Evolutionary conservation across 2,113 vertebrate genomes (phyloP).

Genomic region (Vombatus ursinus): DNA sequence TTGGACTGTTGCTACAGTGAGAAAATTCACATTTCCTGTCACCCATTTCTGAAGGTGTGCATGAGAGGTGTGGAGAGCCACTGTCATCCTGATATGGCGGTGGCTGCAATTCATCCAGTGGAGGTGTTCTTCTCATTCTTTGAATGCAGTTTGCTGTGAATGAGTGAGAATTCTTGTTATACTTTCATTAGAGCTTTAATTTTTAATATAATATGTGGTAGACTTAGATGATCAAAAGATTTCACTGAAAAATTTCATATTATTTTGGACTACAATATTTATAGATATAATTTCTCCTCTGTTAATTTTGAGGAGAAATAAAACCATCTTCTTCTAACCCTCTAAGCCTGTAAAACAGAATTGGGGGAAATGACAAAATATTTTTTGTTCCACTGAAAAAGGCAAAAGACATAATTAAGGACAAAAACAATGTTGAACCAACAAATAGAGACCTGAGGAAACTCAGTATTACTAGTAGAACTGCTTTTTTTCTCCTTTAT

Average conservation of each 20-base stretch:
- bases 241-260: neutral
- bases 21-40: slow-evolving; percentile 95
- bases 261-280: neutral
- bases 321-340: neutral
- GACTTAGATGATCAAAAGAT: neutral
- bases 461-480: neutral
- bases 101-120: slow-evolving; percentile 95
- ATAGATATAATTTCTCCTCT: slow-evolving; percentile 14
- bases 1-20: slow-evolving; percentile 93
- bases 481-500: neutral
- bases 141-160: slow-evolving; percentile 95
- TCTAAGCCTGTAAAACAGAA: neutral
- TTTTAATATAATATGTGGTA: slow-evolving; percentile 17
- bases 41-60: slow-evolving; percentile 93
- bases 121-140: slow-evolving; percentile 96
- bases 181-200: slow-evolving; percentile 50
- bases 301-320: slow-evolving; percentile 13
- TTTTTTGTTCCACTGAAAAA: neutral
- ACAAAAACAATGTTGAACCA: neutral
- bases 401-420: neutral
- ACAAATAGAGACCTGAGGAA: neutral
- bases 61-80: slow-evolving; percentile 96
- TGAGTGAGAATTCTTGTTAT: slow-evolving; percentile 78
- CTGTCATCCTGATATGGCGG: slow-evolving; percentile 97
- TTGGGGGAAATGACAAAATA: neutral